Conservation (phyloP, 35 echinoderm and acorn worm species). For the Lytechinus pictus region DNA sequence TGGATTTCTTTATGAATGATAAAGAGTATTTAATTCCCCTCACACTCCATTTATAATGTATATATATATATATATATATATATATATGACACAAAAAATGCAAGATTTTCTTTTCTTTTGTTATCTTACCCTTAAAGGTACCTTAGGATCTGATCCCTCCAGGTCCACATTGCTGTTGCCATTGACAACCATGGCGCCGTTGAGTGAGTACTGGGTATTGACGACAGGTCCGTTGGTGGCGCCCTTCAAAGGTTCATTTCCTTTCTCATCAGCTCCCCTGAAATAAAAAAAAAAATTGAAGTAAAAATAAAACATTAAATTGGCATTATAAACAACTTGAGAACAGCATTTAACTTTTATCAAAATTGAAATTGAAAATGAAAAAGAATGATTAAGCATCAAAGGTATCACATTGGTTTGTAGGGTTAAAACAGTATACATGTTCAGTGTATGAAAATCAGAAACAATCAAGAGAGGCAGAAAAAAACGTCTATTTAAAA, state of each 20-base stretch:
- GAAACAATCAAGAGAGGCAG: too few relatives aligned
- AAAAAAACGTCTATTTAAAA: too few relatives aligned
- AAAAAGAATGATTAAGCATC: not conserved
- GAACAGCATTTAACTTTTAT: not conserved
- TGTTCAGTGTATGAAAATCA: too few relatives aligned
- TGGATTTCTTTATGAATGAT: not conserved
- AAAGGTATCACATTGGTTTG: too few relatives aligned
- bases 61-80: not conserved
- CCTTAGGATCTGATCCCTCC: not conserved
- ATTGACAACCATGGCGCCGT: slow-evolving; percentile 29
- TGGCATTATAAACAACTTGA: too few relatives aligned
- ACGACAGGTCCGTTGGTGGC: slow-evolving; percentile 43
- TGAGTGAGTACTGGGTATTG: slow-evolving; percentile 14
- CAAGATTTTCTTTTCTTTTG: not conserved
- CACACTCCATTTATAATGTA: too few relatives aligned
- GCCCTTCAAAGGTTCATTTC: not conserved
- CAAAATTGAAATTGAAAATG: not conserved
- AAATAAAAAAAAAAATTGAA: not conserved
- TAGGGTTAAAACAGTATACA: too few relatives aligned
- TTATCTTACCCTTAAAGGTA: slow-evolving; percentile 50
- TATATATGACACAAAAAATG: not conserved
- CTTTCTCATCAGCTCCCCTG: slow-evolving; percentile 26
- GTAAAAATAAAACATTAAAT: not conserved
- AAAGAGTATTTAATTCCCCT: not conserved
- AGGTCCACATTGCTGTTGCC: not conserved